Base-by-base conservation (phyloP, 2,888 invertebrate species). In the Mylabris sibirica region DNA sequence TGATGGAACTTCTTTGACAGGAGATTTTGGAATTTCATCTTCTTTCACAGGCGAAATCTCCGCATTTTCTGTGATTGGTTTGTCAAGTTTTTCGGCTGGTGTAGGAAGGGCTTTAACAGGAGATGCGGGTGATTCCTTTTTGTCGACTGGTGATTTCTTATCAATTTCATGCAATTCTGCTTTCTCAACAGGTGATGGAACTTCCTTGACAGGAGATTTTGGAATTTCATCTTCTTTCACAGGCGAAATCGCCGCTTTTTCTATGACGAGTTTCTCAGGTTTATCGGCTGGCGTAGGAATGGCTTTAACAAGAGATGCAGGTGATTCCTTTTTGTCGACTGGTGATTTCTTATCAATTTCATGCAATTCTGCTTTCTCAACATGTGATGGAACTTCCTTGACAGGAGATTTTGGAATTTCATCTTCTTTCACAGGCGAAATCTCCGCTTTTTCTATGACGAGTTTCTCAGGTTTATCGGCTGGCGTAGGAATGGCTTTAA, bases 271-370 rank as follows among this genome's bases (percentile, higher is more conserved):
- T 30, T 2, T 4, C 2, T 4, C 5, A n/a, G 63, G 60, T 68
- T 71, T 61, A n/a, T 49, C 69, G 11, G 61, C 24, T 4, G 65
- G 22, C 5, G 72, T 60, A 35, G 68, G 63, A 59, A 59, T 59
- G 59, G 24, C 20, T 57, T 66, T 69, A 53, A n/a, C 14, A 9
- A 12, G 20, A 38, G 22, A 41, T 35, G 22, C 20, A 53, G 14
- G 17, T 1, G 38, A 9, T 60, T 69, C 41, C 3, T 59, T 11
- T 57, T 49, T 59, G 38, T 66, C 59, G 9, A 57, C 38, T 17
- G 49, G 59, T 9, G 66, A 60, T 38, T 68, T 12, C 26, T 17
- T 22, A 5, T 59, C 57, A 12, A 30, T 53, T 59, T 59, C 65
- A 30, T 20, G 63, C 49, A 0, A 34, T 30, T 30, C 5, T 5